These are phyloP conservation scores for Cathartes aura DNA, from an alignment of 2,113 vertebrate species.

Conservation along the genomic window DNA sequence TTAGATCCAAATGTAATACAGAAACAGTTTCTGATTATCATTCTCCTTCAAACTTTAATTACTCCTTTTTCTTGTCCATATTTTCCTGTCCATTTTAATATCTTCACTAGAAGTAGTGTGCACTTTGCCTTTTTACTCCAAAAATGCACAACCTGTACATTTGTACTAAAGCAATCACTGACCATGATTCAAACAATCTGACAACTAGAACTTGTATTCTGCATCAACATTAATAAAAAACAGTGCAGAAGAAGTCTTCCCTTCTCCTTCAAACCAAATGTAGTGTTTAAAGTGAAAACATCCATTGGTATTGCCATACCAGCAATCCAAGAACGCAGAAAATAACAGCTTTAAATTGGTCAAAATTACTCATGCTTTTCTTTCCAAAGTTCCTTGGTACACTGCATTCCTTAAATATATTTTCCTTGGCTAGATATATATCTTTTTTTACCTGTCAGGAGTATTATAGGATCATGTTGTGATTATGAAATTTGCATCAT, in stretches of 20 bases:
- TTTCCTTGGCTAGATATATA: not conserved
- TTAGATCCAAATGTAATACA: not conserved
- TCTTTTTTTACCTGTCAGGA: not conserved
- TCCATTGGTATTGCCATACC: not conserved
- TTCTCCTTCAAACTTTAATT: not conserved
- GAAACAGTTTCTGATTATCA: not conserved
- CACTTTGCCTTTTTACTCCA: not conserved
- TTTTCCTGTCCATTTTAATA: not conserved
- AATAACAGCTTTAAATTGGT: not conserved
- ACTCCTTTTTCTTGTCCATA: not conserved
- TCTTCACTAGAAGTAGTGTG: not conserved
- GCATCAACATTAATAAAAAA: not conserved
- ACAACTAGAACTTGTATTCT: not conserved
- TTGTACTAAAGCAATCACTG: not conserved
- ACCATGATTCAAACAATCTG: not conserved
- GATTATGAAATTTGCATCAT: not conserved
- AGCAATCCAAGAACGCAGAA: not conserved
- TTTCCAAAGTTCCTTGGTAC: not conserved
- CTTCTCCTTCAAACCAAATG: not conserved
- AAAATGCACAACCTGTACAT: not conserved
- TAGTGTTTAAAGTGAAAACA: not conserved
- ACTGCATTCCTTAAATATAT: not conserved
- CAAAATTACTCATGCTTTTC: not conserved
- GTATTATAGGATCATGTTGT: not conserved
- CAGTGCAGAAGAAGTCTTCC: not conserved